These are phyloP conservation scores for Lateolabrax maculatus DNA, from an alignment of 2,797 vertebrate species.

Conservation along the genomic window DNA sequence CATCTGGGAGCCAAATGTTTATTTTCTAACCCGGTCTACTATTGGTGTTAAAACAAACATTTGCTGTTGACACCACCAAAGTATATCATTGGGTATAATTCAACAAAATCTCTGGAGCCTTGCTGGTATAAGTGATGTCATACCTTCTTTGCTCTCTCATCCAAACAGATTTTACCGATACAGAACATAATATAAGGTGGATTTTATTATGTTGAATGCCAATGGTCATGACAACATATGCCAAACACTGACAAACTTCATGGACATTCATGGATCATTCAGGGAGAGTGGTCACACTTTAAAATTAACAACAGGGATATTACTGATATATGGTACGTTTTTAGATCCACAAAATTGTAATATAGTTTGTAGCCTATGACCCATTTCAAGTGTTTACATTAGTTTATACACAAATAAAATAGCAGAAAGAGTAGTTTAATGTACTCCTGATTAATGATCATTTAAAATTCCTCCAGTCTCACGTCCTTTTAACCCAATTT, in stretches of 20 bases:
- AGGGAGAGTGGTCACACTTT: not conserved
- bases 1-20: slow-evolving; percentile 51
- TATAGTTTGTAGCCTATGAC: too few relatives aligned
- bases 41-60: slow-evolving; percentile 41
- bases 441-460: not conserved
- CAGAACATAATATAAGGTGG: not conserved
- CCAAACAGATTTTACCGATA: not conserved
- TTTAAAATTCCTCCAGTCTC: slow-evolving; percentile 43
- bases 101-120: not conserved
- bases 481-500: slow-evolving; percentile 40
- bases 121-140: not conserved
- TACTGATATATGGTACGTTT: not conserved
- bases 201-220: too few relatives aligned
- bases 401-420: not conserved
- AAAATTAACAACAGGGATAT: not conserved
- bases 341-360: not conserved
- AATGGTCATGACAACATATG: not conserved
- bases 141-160: not conserved
- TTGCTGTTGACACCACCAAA: slow-evolving; percentile 25
- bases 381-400: not conserved
- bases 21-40: slow-evolving; percentile 44
- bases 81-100: slow-evolving; percentile 22
- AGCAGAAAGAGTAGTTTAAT: not conserved
- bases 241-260: not conserved
- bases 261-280: too few relatives aligned